These are phyloP conservation scores for Synergus itoensis DNA, from an alignment of 2,888 invertebrate species.

Conservation along the genomic window DNA sequence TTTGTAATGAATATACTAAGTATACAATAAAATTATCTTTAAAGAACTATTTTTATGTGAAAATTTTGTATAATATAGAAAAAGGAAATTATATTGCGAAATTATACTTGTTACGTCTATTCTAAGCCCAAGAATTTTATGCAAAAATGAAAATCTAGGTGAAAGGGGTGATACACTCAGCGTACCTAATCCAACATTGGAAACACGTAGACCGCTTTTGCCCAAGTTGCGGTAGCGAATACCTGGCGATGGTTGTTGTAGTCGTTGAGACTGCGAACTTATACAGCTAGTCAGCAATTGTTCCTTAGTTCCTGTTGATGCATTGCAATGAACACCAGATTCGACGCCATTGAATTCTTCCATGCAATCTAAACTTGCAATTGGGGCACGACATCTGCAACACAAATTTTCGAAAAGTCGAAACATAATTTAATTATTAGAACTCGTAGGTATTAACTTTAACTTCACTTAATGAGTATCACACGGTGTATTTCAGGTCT, in stretches of 20 bases:
- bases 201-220: constrained; percentile 96
- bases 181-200: constrained; percentile 93
- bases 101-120: not conserved
- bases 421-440: not conserved
- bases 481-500: too few species aligned
- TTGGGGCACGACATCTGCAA: constrained; percentile 92
- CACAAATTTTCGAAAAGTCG: constrained; percentile 7
- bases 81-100: not conserved
- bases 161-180: constrained; percentile 64
- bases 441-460: not conserved
- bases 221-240: constrained; percentile 95
- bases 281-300: constrained; percentile 79
- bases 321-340: constrained; percentile 77
- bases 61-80: not conserved
- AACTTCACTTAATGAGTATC: too few species aligned
- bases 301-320: constrained; percentile 79
- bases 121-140: not conserved
- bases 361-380: constrained; percentile 96
- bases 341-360: constrained; percentile 89
- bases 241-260: constrained; percentile 86
- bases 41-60: not conserved
- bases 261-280: constrained; percentile 80
- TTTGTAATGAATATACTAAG: constrained; percentile 17
- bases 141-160: constrained; percentile 40
- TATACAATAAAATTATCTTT: not conserved